Base-by-base conservation (phyloP, 1,140 invertebrate species). In the Alviniconcha marisindica region DNA sequence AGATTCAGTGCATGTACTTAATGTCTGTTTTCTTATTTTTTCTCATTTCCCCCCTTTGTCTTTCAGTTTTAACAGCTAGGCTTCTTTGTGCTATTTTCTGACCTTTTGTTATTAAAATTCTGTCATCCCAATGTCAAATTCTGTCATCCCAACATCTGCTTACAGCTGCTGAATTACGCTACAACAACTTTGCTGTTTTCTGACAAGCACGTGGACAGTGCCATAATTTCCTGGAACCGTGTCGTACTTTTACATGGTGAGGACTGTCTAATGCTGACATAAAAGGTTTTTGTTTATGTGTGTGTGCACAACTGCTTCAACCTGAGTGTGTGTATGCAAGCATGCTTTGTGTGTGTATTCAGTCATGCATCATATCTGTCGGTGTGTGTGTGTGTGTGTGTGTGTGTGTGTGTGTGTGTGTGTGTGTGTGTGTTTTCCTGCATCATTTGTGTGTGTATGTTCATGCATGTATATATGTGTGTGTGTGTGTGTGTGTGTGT, bases 181-280 rank as follows among this genome's bases (percentile, higher is more conserved):
- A 94, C 96, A 88, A 97, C 97, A 18, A 96, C 97, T 2, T 94
- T 99, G 89, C 93, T 96, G 60, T 98, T 99, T 90, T 96, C 98
- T 2, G 95, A 97, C 79, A 95, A 94, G 74, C 94, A 95, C 40
- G 96, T 99, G 0, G 95, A 99, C 92, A 93, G 94, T 0, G 96
- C 97, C 90, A 95, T 99, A 28, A 96, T 99, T 76, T 95, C 95
- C 33, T 98, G 97, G 94, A 99, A 99, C 92, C 96, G 96, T 90
- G 95, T 99, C 0, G 94, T 99, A 48, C 93, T 99, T 44, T 93
- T 99, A 1, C 97, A 99, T 93, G 98, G 98, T 82, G 90, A 87
- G 86, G 24, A 60, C 18, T 14, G 54, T n/a, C n/a, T n/a, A n/a
- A n/a, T n/a, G n/a, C n/a, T n/a, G n/a, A n/a, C n/a, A n/a, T n/a